These are phyloP conservation scores for Plutella xylostella DNA, from an alignment of 2,888 invertebrate species.

Conservation along the genomic window DNA sequence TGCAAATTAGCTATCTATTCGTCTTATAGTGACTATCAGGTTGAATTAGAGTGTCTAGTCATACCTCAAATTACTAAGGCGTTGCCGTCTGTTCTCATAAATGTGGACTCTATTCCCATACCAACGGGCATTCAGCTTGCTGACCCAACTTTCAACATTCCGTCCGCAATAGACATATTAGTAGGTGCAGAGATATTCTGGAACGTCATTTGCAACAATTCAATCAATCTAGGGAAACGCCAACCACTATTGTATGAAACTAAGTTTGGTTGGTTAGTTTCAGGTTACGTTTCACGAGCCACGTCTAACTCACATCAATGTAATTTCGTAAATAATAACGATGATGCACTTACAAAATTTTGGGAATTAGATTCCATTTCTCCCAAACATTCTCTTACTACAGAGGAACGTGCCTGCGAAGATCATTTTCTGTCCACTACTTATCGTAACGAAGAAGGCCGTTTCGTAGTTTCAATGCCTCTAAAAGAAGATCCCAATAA, in stretches of 20 bases:
- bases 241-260: not conserved
- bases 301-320: too few relatives aligned
- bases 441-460: not conserved
- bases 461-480: not conserved
- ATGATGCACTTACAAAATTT: not conserved
- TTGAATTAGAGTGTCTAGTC: too few relatives aligned
- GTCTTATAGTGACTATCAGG: not conserved
- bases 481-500: not conserved
- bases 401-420: not conserved
- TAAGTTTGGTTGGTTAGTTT: not conserved
- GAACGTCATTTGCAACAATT: not conserved
- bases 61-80: too few relatives aligned
- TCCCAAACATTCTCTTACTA: not conserved
- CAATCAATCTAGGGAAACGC: not conserved
- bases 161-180: conserved; percentile 4
- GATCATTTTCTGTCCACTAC: not conserved
- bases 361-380: not conserved
- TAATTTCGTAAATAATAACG: not conserved
- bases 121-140: conserved; percentile 4
- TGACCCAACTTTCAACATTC: conserved; percentile 3
- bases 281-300: too few relatives aligned
- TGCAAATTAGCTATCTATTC: too few relatives aligned
- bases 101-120: too few relatives aligned
- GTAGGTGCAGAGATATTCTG: not conserved
- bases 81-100: too few relatives aligned